phyloP scores from a whole-genome alignment of 2,797 vertebrate genomes.

The Micrastur ruficollis region DNA sequence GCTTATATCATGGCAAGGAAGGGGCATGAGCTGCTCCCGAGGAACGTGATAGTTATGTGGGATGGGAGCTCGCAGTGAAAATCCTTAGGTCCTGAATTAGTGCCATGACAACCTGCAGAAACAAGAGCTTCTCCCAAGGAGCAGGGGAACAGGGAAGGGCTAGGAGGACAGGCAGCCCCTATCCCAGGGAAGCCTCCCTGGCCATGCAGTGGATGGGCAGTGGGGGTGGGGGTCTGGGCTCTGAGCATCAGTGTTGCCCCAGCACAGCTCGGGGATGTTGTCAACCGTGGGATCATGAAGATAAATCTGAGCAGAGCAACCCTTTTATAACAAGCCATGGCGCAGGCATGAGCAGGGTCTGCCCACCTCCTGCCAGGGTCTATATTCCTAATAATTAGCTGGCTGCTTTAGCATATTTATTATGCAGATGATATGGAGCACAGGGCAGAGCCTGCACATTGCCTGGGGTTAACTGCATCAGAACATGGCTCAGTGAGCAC shows the following conservation, averaged over 20 bases:
- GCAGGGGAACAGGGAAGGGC: neutral
- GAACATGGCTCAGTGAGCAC: fast-evolving
- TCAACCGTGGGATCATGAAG: neutral
- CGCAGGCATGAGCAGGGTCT: neutral
- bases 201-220: neutral
- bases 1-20: neutral
- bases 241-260: neutral
- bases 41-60: fast-evolving
- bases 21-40: neutral
- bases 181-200: fast-evolving
- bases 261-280: neutral
- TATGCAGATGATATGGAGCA: neutral
- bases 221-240: neutral
- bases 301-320: neutral
- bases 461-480: neutral
- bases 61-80: neutral
- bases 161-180: neutral
- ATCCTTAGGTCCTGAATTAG: neutral
- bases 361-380: neutral
- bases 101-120: neutral
- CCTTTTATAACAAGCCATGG: neutral
- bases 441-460: neutral
- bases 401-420: neutral
- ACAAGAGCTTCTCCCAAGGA: fast-evolving
- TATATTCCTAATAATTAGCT: neutral